A percentile compares a stretch with the other conserved stretches of the same genome.
Conservation (phyloP, 2,113 vertebrate species). For the Hyperopisus bebe region DNA sequence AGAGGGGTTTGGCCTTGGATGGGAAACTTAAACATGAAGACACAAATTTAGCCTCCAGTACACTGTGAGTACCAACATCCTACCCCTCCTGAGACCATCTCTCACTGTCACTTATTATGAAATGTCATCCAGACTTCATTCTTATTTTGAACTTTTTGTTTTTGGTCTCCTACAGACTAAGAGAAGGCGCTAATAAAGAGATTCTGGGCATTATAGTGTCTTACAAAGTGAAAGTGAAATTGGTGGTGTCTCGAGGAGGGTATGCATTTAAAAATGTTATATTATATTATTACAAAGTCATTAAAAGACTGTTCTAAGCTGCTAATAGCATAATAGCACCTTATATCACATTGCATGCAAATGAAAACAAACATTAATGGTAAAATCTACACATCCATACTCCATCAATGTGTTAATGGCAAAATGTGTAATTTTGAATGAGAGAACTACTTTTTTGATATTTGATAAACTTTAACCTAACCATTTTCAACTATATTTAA, state of each 20-base stretch:
- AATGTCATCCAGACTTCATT: not conserved
- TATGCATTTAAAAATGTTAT: constrained; percentile 42
- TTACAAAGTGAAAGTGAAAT: constrained; percentile 96
- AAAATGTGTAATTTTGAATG: not conserved
- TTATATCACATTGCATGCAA: not conserved
- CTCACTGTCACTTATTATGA: not conserved
- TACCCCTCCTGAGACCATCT: too few species aligned
- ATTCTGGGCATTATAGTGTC: constrained; percentile 93
- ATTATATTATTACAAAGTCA: not conserved
- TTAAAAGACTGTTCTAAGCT: not conserved
- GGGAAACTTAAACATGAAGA: constrained; percentile 95
- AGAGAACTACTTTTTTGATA: not conserved
- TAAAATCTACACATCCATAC: not conserved
- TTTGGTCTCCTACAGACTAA: constrained; percentile 59
- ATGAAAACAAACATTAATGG: not conserved
- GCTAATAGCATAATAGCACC: not conserved
- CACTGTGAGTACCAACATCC: constrained; percentile 70
- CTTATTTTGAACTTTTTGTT: not conserved
- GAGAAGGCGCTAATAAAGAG: constrained; percentile 88
- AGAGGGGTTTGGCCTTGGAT: constrained; percentile 84
- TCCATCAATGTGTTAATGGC: not conserved
- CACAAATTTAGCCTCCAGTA: constrained; percentile 95
- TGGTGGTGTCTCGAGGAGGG: constrained; percentile 93
- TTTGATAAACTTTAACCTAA: not conserved
- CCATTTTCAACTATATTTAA: constrained; percentile 10